Evolutionary conservation across 2,888 invertebrate species (phyloP), one percentile per base, ranked within the genome.

Genomic region (Ochropacha duplaris): DNA sequence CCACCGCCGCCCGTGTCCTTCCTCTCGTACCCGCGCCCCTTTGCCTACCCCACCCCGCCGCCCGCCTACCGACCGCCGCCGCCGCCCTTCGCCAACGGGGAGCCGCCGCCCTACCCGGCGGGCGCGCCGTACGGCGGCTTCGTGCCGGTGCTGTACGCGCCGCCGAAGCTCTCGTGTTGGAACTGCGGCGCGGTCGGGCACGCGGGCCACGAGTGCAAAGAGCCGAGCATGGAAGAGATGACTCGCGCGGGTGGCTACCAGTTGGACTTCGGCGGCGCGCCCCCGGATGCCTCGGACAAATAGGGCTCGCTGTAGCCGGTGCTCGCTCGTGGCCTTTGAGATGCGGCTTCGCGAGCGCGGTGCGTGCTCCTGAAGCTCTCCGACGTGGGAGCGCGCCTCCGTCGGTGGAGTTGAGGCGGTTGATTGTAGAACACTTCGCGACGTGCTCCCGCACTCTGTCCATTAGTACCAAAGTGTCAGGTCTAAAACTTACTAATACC

Each of bases 191-290:
- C 96, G 56, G 94, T 95, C 57, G 96, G 95, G 55, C 98, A 99
- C 86, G 94, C 94, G 55, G 98, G 98, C 24, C 94, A 95, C 73
- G 98, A 98, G 72, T 99, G 98, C 86, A 96, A 96, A 79, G 97
- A 97, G 83, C 96, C 96, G 65, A 97, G 97, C 58, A 97, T 98
- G 95, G 98, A 99, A 86, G 97, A 98, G 87, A 96, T 98, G 90
- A 97, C 97, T 49, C 94, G 96, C 72, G 94, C 95, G 66, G 95
- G 95, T 66, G 94, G 94, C 62, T 96, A 95, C 78, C 95, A 94
- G 84, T 87, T 96, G 61, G 95, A 95, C 85, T 96, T 94, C 82
- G 92, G 93, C 54, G 92, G 93, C 54, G 90, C 92, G 51, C 90
- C 92, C 58, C 88, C 89, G 50, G 92, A 92, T 57, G 66, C 86